phyloP scores from a whole-genome alignment of 2,113 vertebrate species.

The Grantiella picta region DNA sequence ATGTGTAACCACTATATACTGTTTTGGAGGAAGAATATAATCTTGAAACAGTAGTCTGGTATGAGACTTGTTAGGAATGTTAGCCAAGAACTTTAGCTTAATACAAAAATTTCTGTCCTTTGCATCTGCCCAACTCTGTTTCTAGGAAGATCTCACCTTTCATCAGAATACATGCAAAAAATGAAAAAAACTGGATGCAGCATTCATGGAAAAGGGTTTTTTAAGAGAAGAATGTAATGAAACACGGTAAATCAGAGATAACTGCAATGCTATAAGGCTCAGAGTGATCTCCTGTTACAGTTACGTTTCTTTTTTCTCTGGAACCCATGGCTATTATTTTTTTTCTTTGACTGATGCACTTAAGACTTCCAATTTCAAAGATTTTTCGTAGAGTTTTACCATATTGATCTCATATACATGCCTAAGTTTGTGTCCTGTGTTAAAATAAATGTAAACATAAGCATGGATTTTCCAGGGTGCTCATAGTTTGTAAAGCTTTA shows the following conservation, averaged over 20 bases:
- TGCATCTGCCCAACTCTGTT: background rate
- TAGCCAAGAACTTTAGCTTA: background rate
- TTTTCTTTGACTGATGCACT: background rate
- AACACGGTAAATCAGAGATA: background rate
- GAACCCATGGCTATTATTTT: background rate
- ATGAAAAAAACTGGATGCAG: background rate
- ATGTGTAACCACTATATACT: background rate
- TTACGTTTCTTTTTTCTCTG: background rate
- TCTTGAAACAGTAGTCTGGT: background rate
- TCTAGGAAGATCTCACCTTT: background rate
- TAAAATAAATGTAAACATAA: background rate
- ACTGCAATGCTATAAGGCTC: background rate
- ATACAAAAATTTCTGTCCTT: background rate
- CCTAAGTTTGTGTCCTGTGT: background rate
- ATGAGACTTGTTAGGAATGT: background rate
- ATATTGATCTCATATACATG: background rate
- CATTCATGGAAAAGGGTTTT: background rate
- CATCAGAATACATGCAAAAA: background rate
- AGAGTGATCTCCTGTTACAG: background rate
- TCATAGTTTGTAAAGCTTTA: background rate
- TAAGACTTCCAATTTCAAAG: background rate
- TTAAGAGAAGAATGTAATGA: background rate
- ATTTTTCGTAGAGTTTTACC: background rate
- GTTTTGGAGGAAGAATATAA: background rate
- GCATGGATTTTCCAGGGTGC: background rate